These are phyloP conservation scores for Bubo blakistoni DNA, from an alignment of 2,113 vertebrate species.

Conservation along the genomic window DNA sequence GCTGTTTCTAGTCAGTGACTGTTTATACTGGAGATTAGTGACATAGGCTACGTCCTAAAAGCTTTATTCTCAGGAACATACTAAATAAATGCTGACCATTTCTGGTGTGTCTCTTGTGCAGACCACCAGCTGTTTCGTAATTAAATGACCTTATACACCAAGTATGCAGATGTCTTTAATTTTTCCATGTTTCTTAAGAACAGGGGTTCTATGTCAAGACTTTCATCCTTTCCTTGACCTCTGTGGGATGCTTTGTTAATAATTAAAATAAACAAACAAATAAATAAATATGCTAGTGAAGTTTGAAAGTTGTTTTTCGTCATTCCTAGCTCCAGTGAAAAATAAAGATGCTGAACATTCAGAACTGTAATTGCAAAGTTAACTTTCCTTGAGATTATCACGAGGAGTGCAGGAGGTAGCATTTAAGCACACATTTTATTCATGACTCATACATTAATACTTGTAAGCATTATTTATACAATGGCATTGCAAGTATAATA, in stretches of 20 bases:
- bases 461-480: neutral
- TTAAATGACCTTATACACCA: neutral
- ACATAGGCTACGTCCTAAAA: neutral
- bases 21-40: fast-evolving
- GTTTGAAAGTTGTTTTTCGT: neutral
- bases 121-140: neutral
- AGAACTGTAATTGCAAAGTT: neutral
- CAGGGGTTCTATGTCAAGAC: neutral
- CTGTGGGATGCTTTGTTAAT: neutral
- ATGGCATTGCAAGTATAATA: neutral
- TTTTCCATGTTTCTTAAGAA: neutral
- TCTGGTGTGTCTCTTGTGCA: neutral
- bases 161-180: neutral
- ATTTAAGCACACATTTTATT: neutral
- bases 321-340: neutral
- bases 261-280: neutral
- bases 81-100: neutral
- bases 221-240: neutral
- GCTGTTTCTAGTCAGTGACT: neutral
- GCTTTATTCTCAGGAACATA: neutral
- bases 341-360: neutral
- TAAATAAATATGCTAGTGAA: neutral
- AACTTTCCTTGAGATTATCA: neutral
- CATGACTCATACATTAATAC: neutral
- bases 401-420: neutral